A percentile compares a stretch with the other conserved stretches of the same genome.
Conservation (phyloP, 2,888 invertebrate species). For the Megaustenia siamemsis region DNA sequence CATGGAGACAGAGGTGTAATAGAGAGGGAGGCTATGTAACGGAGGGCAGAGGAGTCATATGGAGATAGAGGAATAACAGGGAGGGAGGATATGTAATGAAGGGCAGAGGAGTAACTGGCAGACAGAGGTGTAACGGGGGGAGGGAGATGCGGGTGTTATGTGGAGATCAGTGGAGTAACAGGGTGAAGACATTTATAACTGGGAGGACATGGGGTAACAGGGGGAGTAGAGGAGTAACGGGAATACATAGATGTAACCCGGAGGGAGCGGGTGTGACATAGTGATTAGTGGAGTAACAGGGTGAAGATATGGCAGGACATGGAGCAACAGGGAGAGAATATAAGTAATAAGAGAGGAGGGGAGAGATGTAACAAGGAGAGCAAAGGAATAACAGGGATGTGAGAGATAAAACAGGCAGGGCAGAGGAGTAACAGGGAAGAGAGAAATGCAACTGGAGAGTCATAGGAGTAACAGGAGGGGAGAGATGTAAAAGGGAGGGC, state of each 20-base stretch:
- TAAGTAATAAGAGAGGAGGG: constrained; percentile 83
- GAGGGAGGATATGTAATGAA: neutral
- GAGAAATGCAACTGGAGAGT: too few relatives aligned
- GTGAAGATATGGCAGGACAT: constrained; percentile 67
- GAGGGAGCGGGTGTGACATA: neutral
- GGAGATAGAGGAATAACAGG: neutral
- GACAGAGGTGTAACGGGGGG: neutral
- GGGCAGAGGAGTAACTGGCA: neutral
- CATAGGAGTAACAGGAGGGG: too few relatives aligned
- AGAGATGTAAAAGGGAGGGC: too few relatives aligned
- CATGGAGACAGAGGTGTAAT: neutral
- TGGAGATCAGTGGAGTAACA: too few relatives aligned
- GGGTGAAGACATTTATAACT: too few relatives aligned
- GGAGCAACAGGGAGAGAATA: too few relatives aligned
- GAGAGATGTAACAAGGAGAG: constrained; percentile 82
- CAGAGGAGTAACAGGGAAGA: too few relatives aligned
- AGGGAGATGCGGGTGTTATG: neutral
- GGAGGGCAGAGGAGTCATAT: too few relatives aligned
- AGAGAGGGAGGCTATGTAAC: neutral
- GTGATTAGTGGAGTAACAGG: constrained; percentile 40
- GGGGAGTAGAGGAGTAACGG: neutral
- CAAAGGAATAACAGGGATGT: too few relatives aligned
- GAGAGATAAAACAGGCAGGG: too few relatives aligned
- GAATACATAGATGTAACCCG: too few relatives aligned
- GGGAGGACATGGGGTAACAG: neutral